A percentile compares a stretch with the other conserved stretches of the same genome.
Conservation (phyloP, 2,797 vertebrate species). For the Gallinago stenura region DNA sequence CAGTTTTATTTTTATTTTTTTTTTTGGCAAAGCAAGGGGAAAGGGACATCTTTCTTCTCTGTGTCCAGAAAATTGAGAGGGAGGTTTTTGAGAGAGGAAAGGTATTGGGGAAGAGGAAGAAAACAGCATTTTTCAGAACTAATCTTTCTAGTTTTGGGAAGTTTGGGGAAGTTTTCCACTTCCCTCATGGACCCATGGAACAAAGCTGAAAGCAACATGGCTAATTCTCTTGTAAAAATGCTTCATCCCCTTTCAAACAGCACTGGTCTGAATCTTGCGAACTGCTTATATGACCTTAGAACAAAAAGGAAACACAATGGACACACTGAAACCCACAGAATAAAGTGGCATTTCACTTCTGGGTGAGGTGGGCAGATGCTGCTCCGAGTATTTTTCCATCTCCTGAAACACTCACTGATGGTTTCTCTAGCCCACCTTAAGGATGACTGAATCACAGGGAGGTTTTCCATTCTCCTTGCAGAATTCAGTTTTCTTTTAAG, state of each 20-base stretch:
- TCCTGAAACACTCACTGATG: fast-evolving
- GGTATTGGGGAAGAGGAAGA: background rate
- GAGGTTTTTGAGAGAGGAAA: background rate
- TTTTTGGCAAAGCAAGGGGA: background rate
- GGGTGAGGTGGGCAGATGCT: background rate
- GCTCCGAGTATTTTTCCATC: fast-evolving
- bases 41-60: background rate
- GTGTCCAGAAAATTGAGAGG: background rate
- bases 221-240: background rate
- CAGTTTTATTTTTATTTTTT: background rate
- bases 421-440: background rate
- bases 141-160: background rate
- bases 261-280: background rate
- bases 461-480: background rate
- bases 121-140: background rate
- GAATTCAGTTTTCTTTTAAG: background rate
- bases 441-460: background rate
- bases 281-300: background rate
- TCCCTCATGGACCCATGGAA: background rate
- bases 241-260: background rate
- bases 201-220: fast-evolving
- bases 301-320: fast-evolving
- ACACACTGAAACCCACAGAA: background rate
- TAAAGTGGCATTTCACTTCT: fast-evolving
- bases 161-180: background rate